These are phyloP conservation scores for Aphrophora alni DNA, from an alignment of 2,888 invertebrate species.

Conservation along the genomic window DNA sequence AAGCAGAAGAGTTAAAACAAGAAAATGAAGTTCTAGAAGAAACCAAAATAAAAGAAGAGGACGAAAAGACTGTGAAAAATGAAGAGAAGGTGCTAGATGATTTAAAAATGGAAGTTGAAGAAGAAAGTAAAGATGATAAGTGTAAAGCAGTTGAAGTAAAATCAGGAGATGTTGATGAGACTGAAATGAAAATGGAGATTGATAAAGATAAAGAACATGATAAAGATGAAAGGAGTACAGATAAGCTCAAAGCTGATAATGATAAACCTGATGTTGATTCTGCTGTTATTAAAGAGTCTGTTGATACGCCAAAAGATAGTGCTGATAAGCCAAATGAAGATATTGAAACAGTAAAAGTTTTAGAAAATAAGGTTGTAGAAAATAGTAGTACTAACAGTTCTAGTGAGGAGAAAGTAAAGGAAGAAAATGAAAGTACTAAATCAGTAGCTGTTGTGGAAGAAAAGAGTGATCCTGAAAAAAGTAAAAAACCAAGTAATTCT, in stretches of 20 bases:
- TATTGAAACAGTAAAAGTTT: constrained; percentile 61
- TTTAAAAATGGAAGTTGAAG: constrained; percentile 62
- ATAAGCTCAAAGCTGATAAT: constrained; percentile 52
- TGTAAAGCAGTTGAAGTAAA: constrained; percentile 62
- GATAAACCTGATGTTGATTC: constrained; percentile 55
- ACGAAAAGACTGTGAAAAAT: constrained; percentile 51
- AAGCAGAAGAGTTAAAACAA: constrained; percentile 59
- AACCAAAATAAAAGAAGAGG: constrained; percentile 56
- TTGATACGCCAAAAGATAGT: constrained; percentile 64
- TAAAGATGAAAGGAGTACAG: constrained; percentile 50
- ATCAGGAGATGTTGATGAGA: constrained; percentile 56
- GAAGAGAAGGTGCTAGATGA: constrained; percentile 60
- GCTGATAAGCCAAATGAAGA: constrained; percentile 60
- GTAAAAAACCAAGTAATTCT: constrained; percentile 62
- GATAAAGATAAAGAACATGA: constrained; percentile 53
- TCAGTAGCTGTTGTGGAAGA: constrained; percentile 47
- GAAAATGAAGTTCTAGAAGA: constrained; percentile 56
- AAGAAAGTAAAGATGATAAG: constrained; percentile 57
- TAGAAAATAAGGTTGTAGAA: constrained; percentile 50
- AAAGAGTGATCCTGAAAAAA: constrained; percentile 50
- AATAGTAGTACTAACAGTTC: constrained; percentile 40
- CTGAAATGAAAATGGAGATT: constrained; percentile 51
- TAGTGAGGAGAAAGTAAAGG: constrained; percentile 51
- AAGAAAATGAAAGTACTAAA: constrained; percentile 53
- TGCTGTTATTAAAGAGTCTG: constrained; percentile 60